Evolutionary conservation across 2,888 invertebrate species (phyloP), one percentile per base, ranked within the genome.

Genomic region (Pycnomerus fuliginosus): DNA sequence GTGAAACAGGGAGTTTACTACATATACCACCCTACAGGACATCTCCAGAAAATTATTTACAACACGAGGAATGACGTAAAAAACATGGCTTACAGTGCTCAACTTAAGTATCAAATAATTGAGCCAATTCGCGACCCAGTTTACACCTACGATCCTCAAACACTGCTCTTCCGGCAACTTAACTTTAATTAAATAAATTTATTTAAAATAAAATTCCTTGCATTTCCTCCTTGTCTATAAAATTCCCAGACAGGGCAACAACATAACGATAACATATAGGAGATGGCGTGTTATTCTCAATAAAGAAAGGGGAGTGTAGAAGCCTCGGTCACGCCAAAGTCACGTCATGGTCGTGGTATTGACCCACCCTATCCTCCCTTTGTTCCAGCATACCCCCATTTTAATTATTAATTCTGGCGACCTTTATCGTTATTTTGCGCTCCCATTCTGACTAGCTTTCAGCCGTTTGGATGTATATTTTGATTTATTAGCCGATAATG

Each of bases 21-120:
- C 64, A 74, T 84, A 3, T 76, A 83, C 20, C 72, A 83, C 42
- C 83, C 83, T 1, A 76, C 74, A 44, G 78, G 82, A 2, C 76
- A 80, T 51, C 73, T 83, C 1, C 83, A 84, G 57, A 74, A 78
- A 42, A 79, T 83, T 11, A 77, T 76, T 52, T 84, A 80, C 68
- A 73, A 76, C 45, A 81, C 82, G 61, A 66, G 68, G 10, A 71
- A 75, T 48, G 72, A 76, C 55, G 53, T 67, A 27, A 70, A 68
- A 23, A 80, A 81, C 39, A 83, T 82, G 82, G 82, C 79, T 16
- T 82, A 80, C 60, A 79, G 79, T 11, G 82, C 83, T 7, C 77
- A 77, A 53, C 73, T 83, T 47, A 80, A 78, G 29, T 83, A 83
- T 60, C 77, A 74, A 55, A 76, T 77, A 52, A 82, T 82, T 42